These are phyloP conservation scores for Neomonachus schauinslandi DNA, from an alignment of 2,113 vertebrate species.

Conservation along the genomic window DNA sequence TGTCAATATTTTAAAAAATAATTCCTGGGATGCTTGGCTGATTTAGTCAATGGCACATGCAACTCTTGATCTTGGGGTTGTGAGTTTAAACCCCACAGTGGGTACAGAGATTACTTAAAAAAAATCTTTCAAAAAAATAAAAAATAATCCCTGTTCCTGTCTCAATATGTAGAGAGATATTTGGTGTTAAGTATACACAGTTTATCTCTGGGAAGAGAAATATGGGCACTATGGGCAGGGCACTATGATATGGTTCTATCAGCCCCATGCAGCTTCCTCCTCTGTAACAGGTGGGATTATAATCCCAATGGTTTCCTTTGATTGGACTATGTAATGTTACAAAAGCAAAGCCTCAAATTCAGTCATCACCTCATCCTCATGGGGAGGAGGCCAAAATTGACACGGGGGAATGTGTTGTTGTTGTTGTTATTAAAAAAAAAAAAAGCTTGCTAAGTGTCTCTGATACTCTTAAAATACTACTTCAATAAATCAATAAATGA, in stretches of 20 bases:
- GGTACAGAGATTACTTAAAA: background rate
- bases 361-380: background rate
- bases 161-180: background rate
- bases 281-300: background rate
- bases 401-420: background rate
- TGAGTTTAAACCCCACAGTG: background rate
- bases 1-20: background rate
- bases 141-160: background rate
- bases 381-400: background rate
- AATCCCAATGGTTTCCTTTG: background rate
- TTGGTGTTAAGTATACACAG: background rate
- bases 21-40: background rate
- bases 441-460: background rate
- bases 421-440: background rate
- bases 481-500: background rate
- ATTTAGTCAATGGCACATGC: background rate
- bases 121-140: background rate
- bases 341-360: background rate
- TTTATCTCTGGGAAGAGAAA: background rate
- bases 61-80: background rate
- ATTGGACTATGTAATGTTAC: background rate
- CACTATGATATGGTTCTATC: too few species aligned
- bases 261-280: fast-evolving
- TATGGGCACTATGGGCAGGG: too few species aligned
- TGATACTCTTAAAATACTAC: background rate